A percentile compares a stretch with the other conserved stretches of the same genome.
These are phyloP conservation scores for Drosophila antonietae DNA, from an alignment of 2,888 invertebrate genomes.

Conservation along the genomic window DNA sequence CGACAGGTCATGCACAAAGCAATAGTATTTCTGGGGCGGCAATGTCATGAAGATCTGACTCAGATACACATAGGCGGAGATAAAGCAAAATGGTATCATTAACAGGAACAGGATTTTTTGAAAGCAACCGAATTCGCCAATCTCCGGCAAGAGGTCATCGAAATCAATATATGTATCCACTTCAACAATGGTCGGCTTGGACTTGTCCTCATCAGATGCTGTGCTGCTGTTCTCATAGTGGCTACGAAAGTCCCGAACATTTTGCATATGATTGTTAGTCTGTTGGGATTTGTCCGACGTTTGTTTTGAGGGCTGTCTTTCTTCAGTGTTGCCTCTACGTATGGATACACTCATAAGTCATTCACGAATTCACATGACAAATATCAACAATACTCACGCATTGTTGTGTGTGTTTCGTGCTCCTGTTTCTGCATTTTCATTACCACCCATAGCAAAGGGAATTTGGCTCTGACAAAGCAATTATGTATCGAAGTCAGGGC, in stretches of 20 bases:
- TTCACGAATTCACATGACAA: background rate
- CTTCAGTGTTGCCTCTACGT: background rate
- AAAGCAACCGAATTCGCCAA: conserved; percentile 93
- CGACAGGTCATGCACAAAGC: conserved; percentile 89
- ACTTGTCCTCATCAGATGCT: background rate
- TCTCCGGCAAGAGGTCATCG: conserved; percentile 92
- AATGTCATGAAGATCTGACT: conserved; percentile 94
- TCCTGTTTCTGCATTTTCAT: conserved; percentile 4
- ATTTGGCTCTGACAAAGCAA: conserved; percentile 4
- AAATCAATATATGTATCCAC: conserved; percentile 87
- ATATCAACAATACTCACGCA: background rate
- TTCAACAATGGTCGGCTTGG: background rate
- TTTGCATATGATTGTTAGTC: background rate
- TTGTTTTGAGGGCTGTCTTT: background rate
- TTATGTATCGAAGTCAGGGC: background rate
- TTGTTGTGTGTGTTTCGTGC: background rate
- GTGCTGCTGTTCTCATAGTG: background rate
- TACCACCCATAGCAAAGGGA: background rate
- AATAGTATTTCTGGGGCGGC: conserved; percentile 92
- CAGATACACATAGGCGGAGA: conserved; percentile 94
- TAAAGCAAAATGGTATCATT: conserved; percentile 94
- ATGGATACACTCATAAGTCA: too few relatives aligned
- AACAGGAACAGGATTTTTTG: conserved; percentile 91
- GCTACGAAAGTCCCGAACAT: background rate
- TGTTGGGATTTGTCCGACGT: conserved; percentile 1